These are phyloP conservation scores for Drosophila percnosoma DNA, from an alignment of 2,888 invertebrate genomes.

Conservation along the genomic window DNA sequence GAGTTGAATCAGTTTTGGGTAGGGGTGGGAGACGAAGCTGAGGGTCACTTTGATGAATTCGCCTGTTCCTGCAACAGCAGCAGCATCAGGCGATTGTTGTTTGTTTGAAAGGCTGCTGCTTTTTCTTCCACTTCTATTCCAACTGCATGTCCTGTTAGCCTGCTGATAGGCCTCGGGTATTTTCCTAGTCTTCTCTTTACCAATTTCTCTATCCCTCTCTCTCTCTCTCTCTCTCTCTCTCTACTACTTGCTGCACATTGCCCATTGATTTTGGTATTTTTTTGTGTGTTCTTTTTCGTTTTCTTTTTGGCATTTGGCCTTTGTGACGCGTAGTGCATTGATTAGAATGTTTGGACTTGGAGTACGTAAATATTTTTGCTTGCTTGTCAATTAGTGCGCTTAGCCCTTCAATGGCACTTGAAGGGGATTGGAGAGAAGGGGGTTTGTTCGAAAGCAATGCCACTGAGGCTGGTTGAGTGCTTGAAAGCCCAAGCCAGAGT, in stretches of 20 bases:
- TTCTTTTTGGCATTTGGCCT: slow-evolving; percentile 38
- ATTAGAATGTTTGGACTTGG: slow-evolving; percentile 79
- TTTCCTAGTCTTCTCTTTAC: slow-evolving; percentile 4
- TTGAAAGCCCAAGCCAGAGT: slow-evolving; percentile 5
- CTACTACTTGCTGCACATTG: slow-evolving; percentile 26
- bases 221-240: background rate
- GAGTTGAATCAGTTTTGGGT: background rate
- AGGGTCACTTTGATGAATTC: slow-evolving; percentile 70
- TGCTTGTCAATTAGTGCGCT: slow-evolving; percentile 77
- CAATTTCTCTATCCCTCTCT: background rate
- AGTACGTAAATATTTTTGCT: slow-evolving; percentile 79
- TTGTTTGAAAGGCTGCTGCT: slow-evolving; percentile 63
- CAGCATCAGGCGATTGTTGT: slow-evolving; percentile 57
- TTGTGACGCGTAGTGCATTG: slow-evolving; percentile 62
- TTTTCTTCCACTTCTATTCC: slow-evolving; percentile 33
- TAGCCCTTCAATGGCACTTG: slow-evolving; percentile 51
- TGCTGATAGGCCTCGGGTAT: slow-evolving; percentile 50
- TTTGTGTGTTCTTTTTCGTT: slow-evolving; percentile 13
- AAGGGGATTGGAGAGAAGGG: background rate
- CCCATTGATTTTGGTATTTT: slow-evolving; percentile 45
- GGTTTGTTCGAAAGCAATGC: background rate
- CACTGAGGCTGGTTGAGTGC: slow-evolving; percentile 5
- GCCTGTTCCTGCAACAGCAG: slow-evolving; percentile 38
- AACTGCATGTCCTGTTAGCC: slow-evolving; percentile 23
- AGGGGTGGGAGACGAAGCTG: background rate